Evolutionary conservation across 2,888 invertebrate genomes (phyloP).

Genomic region (Epinotia demarniana): DNA sequence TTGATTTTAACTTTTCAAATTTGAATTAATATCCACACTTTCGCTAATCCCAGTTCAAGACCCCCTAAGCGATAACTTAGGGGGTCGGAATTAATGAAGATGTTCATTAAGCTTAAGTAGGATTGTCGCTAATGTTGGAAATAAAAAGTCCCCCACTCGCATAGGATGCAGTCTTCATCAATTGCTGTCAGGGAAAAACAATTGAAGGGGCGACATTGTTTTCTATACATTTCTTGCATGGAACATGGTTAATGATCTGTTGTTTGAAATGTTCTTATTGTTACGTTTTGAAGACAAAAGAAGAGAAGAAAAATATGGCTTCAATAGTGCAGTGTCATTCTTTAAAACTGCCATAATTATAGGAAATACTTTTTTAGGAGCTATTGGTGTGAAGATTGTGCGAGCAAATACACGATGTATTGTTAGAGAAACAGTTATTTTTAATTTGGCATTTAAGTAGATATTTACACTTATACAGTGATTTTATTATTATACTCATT

Average conservation of each 20-base stretch:
- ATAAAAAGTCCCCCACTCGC: slow-evolving; percentile 47
- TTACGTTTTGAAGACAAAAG: too few species aligned
- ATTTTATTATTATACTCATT: too few species aligned
- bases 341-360: too few species aligned
- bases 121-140: slow-evolving; percentile 70
- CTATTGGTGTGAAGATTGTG: too few species aligned
- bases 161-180: slow-evolving; percentile 28
- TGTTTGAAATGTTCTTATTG: too few species aligned
- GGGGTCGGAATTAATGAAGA: slow-evolving; percentile 76
- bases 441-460: too few species aligned
- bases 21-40: slow-evolving; percentile 7
- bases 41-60: slow-evolving; percentile 32
- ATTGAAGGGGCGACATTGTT: slow-evolving; percentile 17
- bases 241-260: not conserved
- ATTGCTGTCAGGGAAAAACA: slow-evolving; percentile 32
- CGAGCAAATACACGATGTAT: too few species aligned
- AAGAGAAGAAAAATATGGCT: too few species aligned
- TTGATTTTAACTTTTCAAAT: not conserved
- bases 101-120: slow-evolving; percentile 78
- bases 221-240: not conserved
- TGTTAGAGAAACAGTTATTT: too few species aligned
- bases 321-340: too few species aligned
- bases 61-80: slow-evolving; percentile 46
- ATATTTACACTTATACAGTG: too few species aligned
- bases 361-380: too few species aligned